Evolutionary conservation across 2,797 vertebrate species (phyloP).

Genomic region (Mus minutoides): DNA sequence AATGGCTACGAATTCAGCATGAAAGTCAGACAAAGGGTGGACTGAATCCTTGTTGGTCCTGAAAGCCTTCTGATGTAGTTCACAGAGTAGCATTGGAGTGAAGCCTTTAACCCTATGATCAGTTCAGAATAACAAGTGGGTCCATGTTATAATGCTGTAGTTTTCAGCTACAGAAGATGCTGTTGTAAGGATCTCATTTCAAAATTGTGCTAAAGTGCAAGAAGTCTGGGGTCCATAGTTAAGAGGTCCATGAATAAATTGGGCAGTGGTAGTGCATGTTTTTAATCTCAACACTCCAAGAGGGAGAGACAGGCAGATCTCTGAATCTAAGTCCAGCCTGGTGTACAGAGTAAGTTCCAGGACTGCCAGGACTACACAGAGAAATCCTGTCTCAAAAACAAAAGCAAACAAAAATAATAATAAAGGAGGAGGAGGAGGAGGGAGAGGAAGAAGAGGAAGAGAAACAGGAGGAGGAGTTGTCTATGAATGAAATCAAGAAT

Average conservation of each 20-base stretch:
- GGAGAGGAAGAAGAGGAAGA: not conserved
- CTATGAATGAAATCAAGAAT: not conserved
- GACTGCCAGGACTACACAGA: not conserved
- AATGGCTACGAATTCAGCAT: not conserved
- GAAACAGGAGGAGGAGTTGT: not conserved
- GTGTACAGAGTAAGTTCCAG: not conserved
- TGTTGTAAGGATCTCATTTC: not conserved
- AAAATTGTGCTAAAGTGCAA: not conserved
- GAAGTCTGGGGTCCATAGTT: no score
- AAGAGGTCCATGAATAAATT: not conserved
- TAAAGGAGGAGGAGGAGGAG: not conserved
- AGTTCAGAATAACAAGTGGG: not conserved
- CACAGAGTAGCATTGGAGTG: not conserved
- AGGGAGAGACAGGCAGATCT: not conserved
- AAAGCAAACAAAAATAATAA: not conserved
- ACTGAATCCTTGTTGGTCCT: not conserved
- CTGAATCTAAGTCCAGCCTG: not conserved
- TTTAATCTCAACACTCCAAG: not conserved
- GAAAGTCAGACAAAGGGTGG: not conserved
- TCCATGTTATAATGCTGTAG: not conserved
- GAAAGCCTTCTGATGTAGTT: not conserved
- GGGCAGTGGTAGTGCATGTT: not conserved
- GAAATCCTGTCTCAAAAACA: not conserved
- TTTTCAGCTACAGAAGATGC: not conserved
- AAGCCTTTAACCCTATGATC: not conserved